These are phyloP conservation scores for Zaprionus nigranus DNA, from an alignment of 1,140 invertebrate genomes.

Conservation along the genomic window DNA sequence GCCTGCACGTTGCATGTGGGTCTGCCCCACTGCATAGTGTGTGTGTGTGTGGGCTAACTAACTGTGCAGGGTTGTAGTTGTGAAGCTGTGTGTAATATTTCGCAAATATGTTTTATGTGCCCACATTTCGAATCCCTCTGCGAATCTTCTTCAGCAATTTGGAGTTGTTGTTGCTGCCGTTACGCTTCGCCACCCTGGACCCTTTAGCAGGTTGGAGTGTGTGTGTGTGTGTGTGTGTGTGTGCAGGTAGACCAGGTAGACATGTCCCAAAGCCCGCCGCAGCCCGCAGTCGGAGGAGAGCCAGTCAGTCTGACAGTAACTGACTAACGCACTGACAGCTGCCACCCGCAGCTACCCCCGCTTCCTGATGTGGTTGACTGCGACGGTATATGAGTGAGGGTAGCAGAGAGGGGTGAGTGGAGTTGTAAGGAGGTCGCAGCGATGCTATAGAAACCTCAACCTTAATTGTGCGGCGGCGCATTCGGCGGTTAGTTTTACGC, in stretches of 20 bases:
- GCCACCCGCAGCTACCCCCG: conserved; percentile 64
- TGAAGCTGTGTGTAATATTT: conserved; percentile 62
- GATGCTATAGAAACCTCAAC: conserved; percentile 73
- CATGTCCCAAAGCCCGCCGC: conserved; percentile 28
- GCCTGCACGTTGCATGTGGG: conserved; percentile 19
- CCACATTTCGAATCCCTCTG: conserved; percentile 57
- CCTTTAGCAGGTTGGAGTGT: not conserved
- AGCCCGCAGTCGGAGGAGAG: conserved; percentile 13
- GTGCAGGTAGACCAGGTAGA: conserved; percentile 31
- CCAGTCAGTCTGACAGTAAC: conserved; percentile 65
- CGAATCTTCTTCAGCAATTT: conserved; percentile 53
- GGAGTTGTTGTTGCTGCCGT: conserved; percentile 36
- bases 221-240: not conserved
- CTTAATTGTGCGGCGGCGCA: conserved; percentile 79
- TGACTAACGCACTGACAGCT: conserved; percentile 81
- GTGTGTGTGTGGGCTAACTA: conserved; percentile 52
- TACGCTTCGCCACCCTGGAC: conserved; percentile 52
- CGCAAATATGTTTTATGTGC: conserved; percentile 68
- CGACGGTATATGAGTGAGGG: not conserved
- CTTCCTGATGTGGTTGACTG: conserved; percentile 33
- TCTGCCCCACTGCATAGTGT: not conserved
- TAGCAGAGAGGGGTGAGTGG: not conserved
- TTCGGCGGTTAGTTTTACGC: conserved; percentile 80
- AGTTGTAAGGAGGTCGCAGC: conserved; percentile 11
- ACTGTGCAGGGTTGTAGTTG: conserved; percentile 38